Conservation (phyloP, 2,113 vertebrate genomes). For the Melanerpes aurifrons region DNA sequence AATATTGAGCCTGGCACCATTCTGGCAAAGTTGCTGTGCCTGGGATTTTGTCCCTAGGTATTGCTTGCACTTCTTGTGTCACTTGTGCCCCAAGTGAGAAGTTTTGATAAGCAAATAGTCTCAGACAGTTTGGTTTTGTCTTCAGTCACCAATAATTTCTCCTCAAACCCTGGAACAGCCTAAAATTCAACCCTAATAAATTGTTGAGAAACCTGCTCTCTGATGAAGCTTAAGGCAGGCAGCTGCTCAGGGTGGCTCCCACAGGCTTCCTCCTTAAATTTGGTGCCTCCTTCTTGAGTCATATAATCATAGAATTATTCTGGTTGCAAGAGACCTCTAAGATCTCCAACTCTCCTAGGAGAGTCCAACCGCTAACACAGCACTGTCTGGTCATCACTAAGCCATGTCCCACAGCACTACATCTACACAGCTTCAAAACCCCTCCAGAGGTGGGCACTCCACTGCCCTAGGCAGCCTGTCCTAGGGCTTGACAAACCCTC, state of each 20-base stretch:
- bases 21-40: background rate
- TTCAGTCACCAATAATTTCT: background rate
- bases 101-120: background rate
- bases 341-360: no score
- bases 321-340: no score
- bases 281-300: fast-evolving
- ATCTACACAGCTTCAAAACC: no score
- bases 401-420: no score
- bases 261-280: background rate
- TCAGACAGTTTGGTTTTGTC: background rate
- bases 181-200: background rate
- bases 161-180: fast-evolving
- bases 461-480: no score
- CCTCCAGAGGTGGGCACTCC: no score
- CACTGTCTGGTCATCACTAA: no score
- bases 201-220: background rate
- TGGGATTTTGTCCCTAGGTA: background rate
- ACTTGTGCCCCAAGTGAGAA: background rate
- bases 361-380: no score
- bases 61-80: background rate
- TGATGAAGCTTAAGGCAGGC: background rate
- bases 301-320: no score
- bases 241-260: fast-evolving
- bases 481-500: no score
- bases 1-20: background rate